Base-by-base conservation (phyloP, 2,888 invertebrate species). In the Parnassius orleans region DNA sequence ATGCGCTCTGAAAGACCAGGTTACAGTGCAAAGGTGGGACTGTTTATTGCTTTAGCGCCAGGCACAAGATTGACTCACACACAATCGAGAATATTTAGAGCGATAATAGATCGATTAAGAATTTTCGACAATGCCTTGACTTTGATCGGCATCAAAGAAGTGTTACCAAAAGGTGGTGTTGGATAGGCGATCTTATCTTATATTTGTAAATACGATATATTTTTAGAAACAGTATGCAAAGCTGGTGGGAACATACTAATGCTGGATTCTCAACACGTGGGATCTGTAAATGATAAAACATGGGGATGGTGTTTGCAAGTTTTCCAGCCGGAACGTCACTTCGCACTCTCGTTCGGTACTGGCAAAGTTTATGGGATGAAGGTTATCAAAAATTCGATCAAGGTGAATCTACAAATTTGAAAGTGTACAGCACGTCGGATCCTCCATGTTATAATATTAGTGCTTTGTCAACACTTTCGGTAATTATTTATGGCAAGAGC, bases 1-100 rank as follows among this genome's bases (percentile, higher is more conserved):
- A 94, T 95, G 94, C 92, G 93, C 57, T 93, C 94, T 0, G 92
- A 93, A 69, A 81, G 83, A 55, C 94, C 95, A 0, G 93, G 92
- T n/a, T 95, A 94, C 69, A 94, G 95, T 79, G 77, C 90, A 0
- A 95, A 95, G 80, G 90, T 94, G 0, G 19, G 53, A 10, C 42
- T 53, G 12, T 89, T 93, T 80, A 93, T 94, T 62, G 93, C 92
- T 1, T 70, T 95, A 57, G 95, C 95, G 0, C 96, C 96, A 0
- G 93, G 95, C 1, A 53, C 83, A 0, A 79, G 86, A 9, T 81
- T 93, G 81, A 75, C 87, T 54, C 72, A 92, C 74, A 74, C 93
- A 69, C 81, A 83, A 62, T 79, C 84, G 0, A 33, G 64, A 0
- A 12, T 68, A 0, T 79, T 77, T 43, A 75, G 78, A 56, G 10